These are phyloP conservation scores for Stegodyphus mimosarum DNA, from an alignment of 1,140 invertebrate genomes.

Conservation along the genomic window DNA sequence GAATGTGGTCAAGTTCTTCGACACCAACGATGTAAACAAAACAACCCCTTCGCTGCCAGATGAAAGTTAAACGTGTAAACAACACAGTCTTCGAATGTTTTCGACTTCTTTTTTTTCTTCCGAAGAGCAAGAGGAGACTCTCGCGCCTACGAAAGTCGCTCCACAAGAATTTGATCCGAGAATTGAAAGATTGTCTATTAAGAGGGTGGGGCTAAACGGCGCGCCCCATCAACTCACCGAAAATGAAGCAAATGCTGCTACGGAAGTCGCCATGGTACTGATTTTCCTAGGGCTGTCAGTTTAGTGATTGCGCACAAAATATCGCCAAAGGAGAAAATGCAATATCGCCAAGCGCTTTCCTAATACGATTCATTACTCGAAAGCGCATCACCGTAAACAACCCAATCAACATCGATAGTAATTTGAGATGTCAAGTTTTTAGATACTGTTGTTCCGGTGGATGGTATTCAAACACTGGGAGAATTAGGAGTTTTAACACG, in stretches of 20 bases:
- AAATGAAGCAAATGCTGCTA: slow-evolving; percentile 50
- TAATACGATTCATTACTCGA: too few relatives aligned
- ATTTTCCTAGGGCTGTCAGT: slow-evolving; percentile 57
- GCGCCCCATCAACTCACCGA: slow-evolving; percentile 43
- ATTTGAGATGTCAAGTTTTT: too few relatives aligned
- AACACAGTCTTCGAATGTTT: not conserved
- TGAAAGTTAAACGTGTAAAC: too few relatives aligned
- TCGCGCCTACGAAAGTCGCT: not conserved
- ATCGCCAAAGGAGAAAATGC: slow-evolving; percentile 49
- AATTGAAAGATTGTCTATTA: not conserved
- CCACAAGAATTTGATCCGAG: not conserved
- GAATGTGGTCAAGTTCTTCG: too few relatives aligned
- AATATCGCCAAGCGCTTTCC: slow-evolving; percentile 43
- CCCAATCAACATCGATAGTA: too few relatives aligned
- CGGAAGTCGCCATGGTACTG: slow-evolving; percentile 50
- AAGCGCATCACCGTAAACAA: too few relatives aligned
- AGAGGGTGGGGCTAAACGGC: not conserved
- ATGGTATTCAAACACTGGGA: too few relatives aligned
- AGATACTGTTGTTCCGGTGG: too few relatives aligned
- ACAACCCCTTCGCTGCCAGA: too few relatives aligned
- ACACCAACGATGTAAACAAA: too few relatives aligned
- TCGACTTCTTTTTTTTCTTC: not conserved
- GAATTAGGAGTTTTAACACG: too few relatives aligned
- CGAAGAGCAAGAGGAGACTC: not conserved
- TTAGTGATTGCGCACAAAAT: slow-evolving; percentile 48